Conservation (phyloP, 2,888 invertebrate genomes). For the Drosophila colorata region DNA sequence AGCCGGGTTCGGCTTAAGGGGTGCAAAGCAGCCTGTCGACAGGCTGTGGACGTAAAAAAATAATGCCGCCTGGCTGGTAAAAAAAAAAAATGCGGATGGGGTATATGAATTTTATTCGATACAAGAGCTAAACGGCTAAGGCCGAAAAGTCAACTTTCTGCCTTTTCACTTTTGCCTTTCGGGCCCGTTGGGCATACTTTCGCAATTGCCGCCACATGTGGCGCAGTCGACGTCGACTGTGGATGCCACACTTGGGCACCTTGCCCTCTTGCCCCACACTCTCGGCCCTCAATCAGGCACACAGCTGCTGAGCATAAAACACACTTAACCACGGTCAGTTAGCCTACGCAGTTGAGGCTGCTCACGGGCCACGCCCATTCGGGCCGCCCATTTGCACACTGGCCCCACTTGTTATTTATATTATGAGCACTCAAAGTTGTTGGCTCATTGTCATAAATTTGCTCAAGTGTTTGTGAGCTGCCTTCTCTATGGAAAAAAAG, state of each 20-base stretch:
- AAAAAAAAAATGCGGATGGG: background rate
- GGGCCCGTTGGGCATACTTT: conserved; percentile 81
- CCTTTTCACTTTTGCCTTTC: conserved; percentile 49
- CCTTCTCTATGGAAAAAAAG: conserved; percentile 22
- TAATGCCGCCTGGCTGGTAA: conserved; percentile 34
- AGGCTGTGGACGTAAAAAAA: conserved; percentile 57
- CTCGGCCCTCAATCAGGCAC: conserved; percentile 58
- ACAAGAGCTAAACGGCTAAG: conserved; percentile 43
- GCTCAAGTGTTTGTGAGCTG: conserved; percentile 71
- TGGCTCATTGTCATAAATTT: conserved; percentile 80
- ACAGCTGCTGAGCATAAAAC: conserved; percentile 60
- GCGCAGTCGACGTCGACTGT: conserved; percentile 23
- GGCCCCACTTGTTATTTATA: conserved; percentile 77
- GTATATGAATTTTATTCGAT: conserved; percentile 15
- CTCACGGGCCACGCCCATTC: conserved; percentile 51
- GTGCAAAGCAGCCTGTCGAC: conserved; percentile 37
- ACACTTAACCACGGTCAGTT: conserved; percentile 75
- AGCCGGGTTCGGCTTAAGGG: conserved; percentile 42
- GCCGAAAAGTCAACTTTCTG: conserved; percentile 61
- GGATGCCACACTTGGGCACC: conserved; percentile 28
- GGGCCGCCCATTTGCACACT: conserved; percentile 48
- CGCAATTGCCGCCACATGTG: conserved; percentile 81
- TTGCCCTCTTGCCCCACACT: background rate
- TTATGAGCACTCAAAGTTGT: conserved; percentile 79
- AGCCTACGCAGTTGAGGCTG: conserved; percentile 35